Base-by-base conservation (phyloP, 2,797 vertebrate genomes). In the Trachops cirrhosus region DNA sequence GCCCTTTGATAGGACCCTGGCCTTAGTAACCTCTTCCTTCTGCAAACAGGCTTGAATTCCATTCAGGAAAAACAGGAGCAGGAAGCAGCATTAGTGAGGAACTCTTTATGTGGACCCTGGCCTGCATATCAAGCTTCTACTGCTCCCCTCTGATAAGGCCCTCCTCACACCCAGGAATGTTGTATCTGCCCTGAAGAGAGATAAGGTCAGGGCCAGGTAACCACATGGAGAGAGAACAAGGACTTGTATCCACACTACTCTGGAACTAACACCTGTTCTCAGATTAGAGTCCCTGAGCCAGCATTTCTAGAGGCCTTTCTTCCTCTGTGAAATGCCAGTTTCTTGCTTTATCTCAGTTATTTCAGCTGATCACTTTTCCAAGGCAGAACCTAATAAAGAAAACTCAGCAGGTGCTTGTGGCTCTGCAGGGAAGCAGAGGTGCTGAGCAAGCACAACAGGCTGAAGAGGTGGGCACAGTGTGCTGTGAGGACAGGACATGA, bases 171-270 rank as follows among this genome's bases (percentile, higher is more conserved):
- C 8, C 2, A 57, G 86, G 37, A 74, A n/a, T 46, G 78, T 19
- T 79, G 16, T 57, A 18, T 48, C 32, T 41, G 88, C 50, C 78
- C 50, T 14, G 29, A 18, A 46, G 26, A 32, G 29, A 88, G 73
- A 46, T 68, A 32, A 21, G 34, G 9, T 22, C 34, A 4, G 77
- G 59, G 37, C 41, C n/a, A 82, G 15, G 52, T 48, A 86, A 68
- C 19, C 19, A 19, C 0, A 21, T 44, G 77, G 14, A 22, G 59
- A 74, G 59, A 78, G 7, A 92, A 44, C 18, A 14, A 74, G 24
- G 29, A 6, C 2, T 9, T 16, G 34, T 18, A 0, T 37, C 10
- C 2, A 21, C 7, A 0, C 24, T 18, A 4, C 22, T 12, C 50
- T 6, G 3, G 59, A 3, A 11, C 6, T 1, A 9, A 37, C 59